Evolutionary conservation across 2,113 vertebrate genomes (phyloP).

Genomic region (Petroica traversi): DNA sequence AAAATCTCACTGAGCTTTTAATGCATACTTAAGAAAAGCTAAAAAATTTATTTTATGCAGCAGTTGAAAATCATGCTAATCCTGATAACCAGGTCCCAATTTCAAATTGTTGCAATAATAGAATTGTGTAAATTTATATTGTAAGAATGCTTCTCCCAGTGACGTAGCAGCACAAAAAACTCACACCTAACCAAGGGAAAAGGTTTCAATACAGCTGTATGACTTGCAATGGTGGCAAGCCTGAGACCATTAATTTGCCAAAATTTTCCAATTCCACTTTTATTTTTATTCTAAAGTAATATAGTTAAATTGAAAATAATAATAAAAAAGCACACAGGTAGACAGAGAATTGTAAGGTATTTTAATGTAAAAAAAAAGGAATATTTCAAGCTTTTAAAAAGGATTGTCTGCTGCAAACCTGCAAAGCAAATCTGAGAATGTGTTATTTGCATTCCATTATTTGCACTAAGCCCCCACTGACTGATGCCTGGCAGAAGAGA

Average conservation of each 20-base stretch:
- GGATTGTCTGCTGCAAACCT: not conserved
- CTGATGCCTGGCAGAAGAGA: not conserved
- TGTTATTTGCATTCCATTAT: constrained; percentile 25
- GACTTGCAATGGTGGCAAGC: not conserved
- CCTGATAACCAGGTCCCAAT: not conserved
- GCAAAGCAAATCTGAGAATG: constrained; percentile 12
- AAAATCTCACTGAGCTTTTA: not conserved
- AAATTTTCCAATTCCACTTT: not conserved
- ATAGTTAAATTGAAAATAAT: not conserved
- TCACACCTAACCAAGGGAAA: not conserved
- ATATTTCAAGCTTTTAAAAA: not conserved
- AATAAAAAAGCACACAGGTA: not conserved
- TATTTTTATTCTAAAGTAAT: not conserved
- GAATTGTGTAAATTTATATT: not conserved
- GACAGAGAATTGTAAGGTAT: not conserved
- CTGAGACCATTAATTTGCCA: not conserved
- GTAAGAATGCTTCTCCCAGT: not conserved
- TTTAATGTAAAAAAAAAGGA: not conserved
- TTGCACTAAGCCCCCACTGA: not conserved
- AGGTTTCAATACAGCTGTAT: not conserved
- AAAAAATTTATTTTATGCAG: not conserved
- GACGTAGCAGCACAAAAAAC: not conserved
- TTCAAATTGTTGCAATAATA: not conserved
- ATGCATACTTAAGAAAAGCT: not conserved
- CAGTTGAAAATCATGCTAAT: not conserved